phyloP scores from a whole-genome alignment of 2,888 invertebrate genomes.

The Acanthosepion pharaonis region DNA sequence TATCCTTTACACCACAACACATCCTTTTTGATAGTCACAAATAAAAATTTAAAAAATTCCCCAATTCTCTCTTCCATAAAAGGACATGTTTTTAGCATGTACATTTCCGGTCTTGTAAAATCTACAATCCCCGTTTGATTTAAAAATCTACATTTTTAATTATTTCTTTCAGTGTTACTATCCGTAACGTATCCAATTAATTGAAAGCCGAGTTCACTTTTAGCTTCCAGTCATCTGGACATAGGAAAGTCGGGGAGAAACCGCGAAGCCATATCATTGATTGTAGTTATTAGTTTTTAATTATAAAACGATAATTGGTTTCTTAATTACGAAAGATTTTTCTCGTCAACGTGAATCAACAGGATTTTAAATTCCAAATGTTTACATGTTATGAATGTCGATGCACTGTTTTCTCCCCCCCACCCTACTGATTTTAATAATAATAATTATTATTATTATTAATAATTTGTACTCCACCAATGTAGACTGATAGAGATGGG shows the following conservation, averaged over 20 bases:
- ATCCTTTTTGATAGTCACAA: too few species aligned
- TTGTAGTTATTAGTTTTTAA: not conserved
- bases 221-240: not conserved
- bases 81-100: not conserved
- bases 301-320: not conserved
- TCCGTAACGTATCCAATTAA: not conserved
- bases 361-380: not conserved
- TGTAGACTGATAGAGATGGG: too few species aligned
- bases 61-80: not conserved
- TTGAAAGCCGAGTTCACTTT: not conserved
- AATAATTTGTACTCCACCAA: too few species aligned
- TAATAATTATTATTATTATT: too few species aligned
- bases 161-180: not conserved
- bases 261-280: not conserved
- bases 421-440: too few species aligned
- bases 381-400: not conserved
- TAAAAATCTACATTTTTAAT: constrained; percentile 1
- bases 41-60: too few species aligned
- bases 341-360: not conserved
- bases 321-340: not conserved
- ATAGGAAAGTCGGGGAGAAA: not conserved
- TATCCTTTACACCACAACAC: too few species aligned
- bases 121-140: not conserved
- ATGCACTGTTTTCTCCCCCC: too few species aligned
- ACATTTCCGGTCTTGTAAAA: not conserved